Evolutionary conservation across 2,888 invertebrate genomes (phyloP).

Genomic region (Drosophila subquinaria): DNA sequence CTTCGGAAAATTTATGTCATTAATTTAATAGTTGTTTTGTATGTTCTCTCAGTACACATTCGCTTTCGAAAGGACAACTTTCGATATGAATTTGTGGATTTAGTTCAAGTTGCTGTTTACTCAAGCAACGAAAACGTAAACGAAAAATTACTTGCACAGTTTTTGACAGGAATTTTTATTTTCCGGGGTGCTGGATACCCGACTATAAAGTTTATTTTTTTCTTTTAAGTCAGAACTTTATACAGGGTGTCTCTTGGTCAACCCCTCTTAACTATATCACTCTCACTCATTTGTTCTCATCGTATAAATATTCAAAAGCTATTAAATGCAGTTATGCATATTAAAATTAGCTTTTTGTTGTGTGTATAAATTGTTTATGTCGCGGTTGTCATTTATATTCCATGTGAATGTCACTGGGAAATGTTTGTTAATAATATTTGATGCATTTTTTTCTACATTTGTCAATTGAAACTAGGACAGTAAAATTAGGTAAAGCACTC

Average conservation of each 20-base stretch:
- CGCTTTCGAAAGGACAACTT: too few relatives aligned
- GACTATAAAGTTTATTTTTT: too few relatives aligned
- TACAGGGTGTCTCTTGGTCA: slow-evolving; percentile 10
- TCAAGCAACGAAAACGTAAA: too few relatives aligned
- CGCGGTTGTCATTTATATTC: slow-evolving; percentile 38
- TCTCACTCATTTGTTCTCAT: neutral
- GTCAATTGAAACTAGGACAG: slow-evolving; percentile 15
- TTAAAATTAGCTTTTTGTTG: slow-evolving; percentile 60
- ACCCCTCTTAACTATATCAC: neutral
- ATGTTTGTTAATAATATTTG: slow-evolving; percentile 61
- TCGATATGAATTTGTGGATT: too few relatives aligned
- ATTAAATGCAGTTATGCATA: slow-evolving; percentile 79
- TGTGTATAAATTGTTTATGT: slow-evolving; percentile 64
- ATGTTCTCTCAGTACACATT: too few relatives aligned
- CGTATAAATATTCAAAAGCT: slow-evolving; percentile 67
- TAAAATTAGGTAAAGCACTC: slow-evolving; percentile 1
- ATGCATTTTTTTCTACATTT: slow-evolving; percentile 39
- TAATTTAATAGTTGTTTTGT: too few relatives aligned
- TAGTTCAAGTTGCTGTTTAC: too few relatives aligned
- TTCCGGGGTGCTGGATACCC: too few relatives aligned
- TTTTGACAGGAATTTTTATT: too few relatives aligned
- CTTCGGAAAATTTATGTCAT: too few relatives aligned
- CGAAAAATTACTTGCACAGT: too few relatives aligned
- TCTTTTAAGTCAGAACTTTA: neutral
- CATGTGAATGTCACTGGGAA: slow-evolving; percentile 27